phyloP scores from a whole-genome alignment of 2,113 vertebrate species.

The Clupea harengus region DNA sequence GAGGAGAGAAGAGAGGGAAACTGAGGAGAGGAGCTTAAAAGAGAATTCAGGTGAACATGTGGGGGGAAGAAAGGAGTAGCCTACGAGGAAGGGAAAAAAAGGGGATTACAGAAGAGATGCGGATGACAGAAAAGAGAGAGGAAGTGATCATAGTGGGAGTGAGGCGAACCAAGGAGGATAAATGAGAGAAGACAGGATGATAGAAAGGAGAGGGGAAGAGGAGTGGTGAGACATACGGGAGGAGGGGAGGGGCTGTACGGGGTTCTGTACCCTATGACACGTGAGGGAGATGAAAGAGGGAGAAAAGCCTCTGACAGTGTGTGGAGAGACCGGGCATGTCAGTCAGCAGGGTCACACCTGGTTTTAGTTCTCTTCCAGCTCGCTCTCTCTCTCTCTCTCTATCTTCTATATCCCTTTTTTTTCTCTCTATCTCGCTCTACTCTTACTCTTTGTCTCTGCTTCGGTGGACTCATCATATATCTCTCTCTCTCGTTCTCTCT shows the following conservation, averaged over 20 bases:
- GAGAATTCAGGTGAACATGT: neutral
- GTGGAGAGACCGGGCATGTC: too few species aligned
- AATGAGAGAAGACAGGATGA: neutral
- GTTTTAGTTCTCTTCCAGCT: too few species aligned
- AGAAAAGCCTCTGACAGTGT: too few species aligned
- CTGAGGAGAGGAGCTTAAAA: neutral
- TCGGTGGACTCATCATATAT: too few species aligned
- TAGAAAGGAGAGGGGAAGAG: neutral
- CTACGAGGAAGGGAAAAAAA: neutral
- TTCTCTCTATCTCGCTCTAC: neutral
- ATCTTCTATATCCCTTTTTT: neutral
- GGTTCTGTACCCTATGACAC: too few species aligned
- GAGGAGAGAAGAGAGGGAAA: neutral
- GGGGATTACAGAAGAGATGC: neutral
- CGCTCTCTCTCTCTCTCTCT: neutral
- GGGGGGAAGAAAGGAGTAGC: too few species aligned
- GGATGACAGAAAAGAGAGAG: neutral
- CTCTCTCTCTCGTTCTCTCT: neutral
- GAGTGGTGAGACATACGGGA: neutral
- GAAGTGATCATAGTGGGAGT: neutral
- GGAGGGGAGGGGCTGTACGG: neutral
- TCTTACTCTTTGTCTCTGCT: neutral
- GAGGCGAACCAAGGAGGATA: neutral
- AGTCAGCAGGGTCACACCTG: too few species aligned
- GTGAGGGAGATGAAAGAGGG: too few species aligned